phyloP scores from a whole-genome alignment of 1,140 invertebrate species.

The Ericerus pela region DNA sequence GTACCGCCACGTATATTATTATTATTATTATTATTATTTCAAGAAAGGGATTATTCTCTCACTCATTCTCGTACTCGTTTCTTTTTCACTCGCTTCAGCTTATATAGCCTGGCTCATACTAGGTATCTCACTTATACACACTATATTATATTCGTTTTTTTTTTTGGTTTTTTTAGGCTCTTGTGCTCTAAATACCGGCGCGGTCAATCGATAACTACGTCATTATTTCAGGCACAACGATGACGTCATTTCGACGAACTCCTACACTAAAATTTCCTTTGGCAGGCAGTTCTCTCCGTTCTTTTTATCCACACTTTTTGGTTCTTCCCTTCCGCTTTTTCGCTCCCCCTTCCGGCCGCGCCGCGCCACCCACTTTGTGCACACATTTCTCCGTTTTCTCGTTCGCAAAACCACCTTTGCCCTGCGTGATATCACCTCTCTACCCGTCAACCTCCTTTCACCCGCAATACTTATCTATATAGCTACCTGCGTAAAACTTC shows the following conservation, averaged over 20 bases:
- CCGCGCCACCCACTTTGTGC: background rate
- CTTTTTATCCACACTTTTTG: constrained; percentile 19
- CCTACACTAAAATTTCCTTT: no score
- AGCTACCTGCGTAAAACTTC: constrained; percentile 9
- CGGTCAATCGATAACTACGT: constrained; percentile 8
- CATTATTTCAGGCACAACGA: background rate
- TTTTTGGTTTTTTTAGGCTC: no score
- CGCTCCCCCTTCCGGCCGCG: background rate
- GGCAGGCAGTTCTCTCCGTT: no score
- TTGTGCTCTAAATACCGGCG: constrained; percentile 7
- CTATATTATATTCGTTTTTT: no score
- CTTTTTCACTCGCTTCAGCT: no score
- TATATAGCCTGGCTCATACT: no score
- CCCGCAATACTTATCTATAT: constrained; percentile 8
- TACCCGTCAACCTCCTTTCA: background rate
- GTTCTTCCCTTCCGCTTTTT: constrained; percentile 20
- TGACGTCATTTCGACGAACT: background rate
- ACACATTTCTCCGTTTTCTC: background rate
- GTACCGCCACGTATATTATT: no score
- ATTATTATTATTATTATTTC: no score
- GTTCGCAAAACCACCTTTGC: constrained; percentile 14
- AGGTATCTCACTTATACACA: no score
- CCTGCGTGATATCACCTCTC: constrained; percentile 1
- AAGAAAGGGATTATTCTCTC: no score
- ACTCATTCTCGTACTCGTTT: no score